Base-by-base conservation (phyloP, 2,888 invertebrate genomes). In the Agrochola litura region DNA sequence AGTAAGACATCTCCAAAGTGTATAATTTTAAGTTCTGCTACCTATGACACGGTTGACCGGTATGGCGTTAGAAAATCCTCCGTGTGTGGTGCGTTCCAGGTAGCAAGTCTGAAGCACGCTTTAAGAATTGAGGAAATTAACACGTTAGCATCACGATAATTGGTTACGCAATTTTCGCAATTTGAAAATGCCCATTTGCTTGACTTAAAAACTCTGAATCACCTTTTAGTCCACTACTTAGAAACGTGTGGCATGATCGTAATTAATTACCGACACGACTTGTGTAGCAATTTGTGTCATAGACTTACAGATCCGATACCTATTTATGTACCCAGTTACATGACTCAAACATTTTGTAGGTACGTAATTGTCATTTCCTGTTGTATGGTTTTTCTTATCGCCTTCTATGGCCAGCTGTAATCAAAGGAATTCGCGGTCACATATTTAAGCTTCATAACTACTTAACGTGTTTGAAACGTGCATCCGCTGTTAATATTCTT, bases 361-460 rank as follows among this genome's bases (percentile, higher is more conserved):
- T 67, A 76, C 68, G 67, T 84, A 81, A 76, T 77, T 77, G 46
- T 65, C 30, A 61, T 85, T 85, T 74, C 72, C 76, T 82, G 76
- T 64, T 70, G 16, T 54, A 63, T 46, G n/a, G 49, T 60, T 85
- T 74, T 85, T 85, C 61, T 81, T 68, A 61, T 72, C 46, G 43
- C 72, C 69, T 75, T 80, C 68, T 85, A 43, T 76, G 69, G 52
- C 76, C 70, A 63, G 61, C 22, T 67, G 85, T 72, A 83, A 75
- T 81, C 71, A 84, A 75, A 75, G 60, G 81, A 61, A 82, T 82
- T 73, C 43, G 63, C 60, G 25, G 54, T 41, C 19, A 82, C 81
- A 82, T 84, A 73, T 67, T 81, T 71, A 41, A 56, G 68, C 60
- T 64, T 52, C 56, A 43, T 70, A 73, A 37, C 25, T 65, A 82